These are phyloP conservation scores for Falco cherrug DNA, from an alignment of 2,797 vertebrate genomes.

Conservation along the genomic window DNA sequence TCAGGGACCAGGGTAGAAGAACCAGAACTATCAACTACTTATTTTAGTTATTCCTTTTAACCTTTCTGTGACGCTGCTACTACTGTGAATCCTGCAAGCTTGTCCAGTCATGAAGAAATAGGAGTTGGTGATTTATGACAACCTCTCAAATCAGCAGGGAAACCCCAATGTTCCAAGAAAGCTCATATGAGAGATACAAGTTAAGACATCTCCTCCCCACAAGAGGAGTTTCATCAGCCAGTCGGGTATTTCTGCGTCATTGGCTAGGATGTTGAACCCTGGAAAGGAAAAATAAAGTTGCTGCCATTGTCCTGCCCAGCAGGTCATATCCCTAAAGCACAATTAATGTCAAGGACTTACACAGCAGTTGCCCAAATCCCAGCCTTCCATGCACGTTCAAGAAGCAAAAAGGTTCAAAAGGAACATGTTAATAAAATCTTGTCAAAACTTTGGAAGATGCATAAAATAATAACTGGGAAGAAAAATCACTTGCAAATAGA, in stretches of 20 bases:
- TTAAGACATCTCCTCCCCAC: conserved; percentile 43
- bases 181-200: neutral
- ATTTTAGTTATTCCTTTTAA: conserved; percentile 21
- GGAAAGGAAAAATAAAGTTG: conserved; percentile 74
- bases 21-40: neutral
- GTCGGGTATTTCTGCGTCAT: conserved; percentile 7
- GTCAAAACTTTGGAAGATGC: conserved; percentile 34
- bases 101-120: conserved; percentile 11
- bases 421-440: conserved; percentile 39
- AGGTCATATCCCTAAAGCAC: conserved; percentile 76
- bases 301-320: conserved; percentile 80
- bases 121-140: neutral
- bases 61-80: conserved; percentile 10
- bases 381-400: neutral
- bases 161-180: conserved; percentile 23
- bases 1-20: neutral
- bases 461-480: conserved; percentile 31
- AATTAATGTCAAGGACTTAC: conserved; percentile 82
- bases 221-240: conserved; percentile 34
- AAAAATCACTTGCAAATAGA: conserved; percentile 34
- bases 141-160: conserved; percentile 50
- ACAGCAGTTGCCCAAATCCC: conserved; percentile 35
- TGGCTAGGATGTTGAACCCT: conserved; percentile 73
- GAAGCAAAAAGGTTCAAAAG: conserved; percentile 26
- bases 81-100: neutral